Base-by-base conservation (phyloP, 1,140 invertebrate species). In the Achroia grisella region DNA sequence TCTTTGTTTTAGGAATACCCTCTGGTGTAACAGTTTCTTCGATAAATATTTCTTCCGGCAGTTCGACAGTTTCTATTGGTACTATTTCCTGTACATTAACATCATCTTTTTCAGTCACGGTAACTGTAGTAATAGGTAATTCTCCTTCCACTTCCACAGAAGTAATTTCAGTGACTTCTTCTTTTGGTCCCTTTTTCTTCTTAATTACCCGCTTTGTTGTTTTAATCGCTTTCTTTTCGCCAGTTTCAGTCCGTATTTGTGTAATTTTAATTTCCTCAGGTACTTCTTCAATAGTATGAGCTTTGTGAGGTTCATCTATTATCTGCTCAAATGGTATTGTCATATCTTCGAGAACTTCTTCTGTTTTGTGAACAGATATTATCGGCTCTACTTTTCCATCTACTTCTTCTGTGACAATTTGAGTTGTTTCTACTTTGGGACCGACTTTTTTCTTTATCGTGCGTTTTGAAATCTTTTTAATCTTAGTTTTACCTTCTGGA, bases 131-230 rank as follows among this genome's bases (percentile, higher is more conserved):
- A 39, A 60, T 52, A 9, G 30, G 30, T 9, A 31, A 10, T 30
- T 56, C 52, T 12, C 14, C 81, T 44, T 82, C 80, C 49, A 86
- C 76, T 49, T 86, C 72, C 1, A 86, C 54, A 4, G 73, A 81
- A 33, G 72, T 61, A 13, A 84, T 69, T 59, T 87, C 83, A 1
- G 78, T 83, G 1, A 83, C 63, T 50, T 86, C 67, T 66, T 86
- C 72, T 50, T 84, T 76, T 0, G 69, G 42, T 1, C 71, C 81
- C 12, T 64, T 70, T 12, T 73, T 66, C 48, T 76, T 31, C 8
- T 31, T 31, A 8, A 31, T 31, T 2, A 75, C 77, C 9, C 67
- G 66, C 39, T 81, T 87, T n/a, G 79, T 86, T 31, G 76, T 84
- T 35, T 71, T 64, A 33, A 77, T 63, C 46, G 78, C 81, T 44